Evolutionary conservation across 2,113 vertebrate species (phyloP).

Genomic region (Rhagologus leucostigma): DNA sequence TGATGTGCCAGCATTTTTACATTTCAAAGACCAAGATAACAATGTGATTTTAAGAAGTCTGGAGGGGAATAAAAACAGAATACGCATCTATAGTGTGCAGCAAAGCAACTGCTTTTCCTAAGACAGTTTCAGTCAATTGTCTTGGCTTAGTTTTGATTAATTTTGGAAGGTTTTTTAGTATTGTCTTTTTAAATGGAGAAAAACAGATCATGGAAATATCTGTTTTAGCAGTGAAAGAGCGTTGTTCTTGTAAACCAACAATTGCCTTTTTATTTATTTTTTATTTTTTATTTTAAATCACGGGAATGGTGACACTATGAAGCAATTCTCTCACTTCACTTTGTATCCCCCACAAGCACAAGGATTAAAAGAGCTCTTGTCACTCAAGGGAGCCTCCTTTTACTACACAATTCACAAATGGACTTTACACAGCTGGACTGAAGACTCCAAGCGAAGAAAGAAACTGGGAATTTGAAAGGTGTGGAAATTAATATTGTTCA

Average conservation of each 20-base stretch:
- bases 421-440: neutral
- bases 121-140: slow-evolving; percentile 10
- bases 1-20: slow-evolving; percentile 72
- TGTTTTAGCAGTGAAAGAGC: neutral
- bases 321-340: neutral
- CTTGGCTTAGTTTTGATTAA: slow-evolving; percentile 9
- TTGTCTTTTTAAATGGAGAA: neutral
- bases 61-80: slow-evolving; percentile 59
- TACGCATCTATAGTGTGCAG: neutral
- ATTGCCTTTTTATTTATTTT: neutral
- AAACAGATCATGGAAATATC: neutral
- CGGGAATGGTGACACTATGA: neutral
- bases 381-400: neutral
- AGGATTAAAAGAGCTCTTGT: neutral
- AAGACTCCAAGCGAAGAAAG: neutral
- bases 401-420: neutral
- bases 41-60: slow-evolving; percentile 73
- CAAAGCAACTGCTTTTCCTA: slow-evolving; percentile 5
- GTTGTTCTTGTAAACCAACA: neutral
- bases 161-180: neutral
- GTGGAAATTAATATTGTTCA: neutral
- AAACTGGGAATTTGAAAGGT: neutral
- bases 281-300: neutral
- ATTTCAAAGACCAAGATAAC: slow-evolving; percentile 76
- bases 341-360: neutral